Evolutionary conservation across 2,888 invertebrate genomes (phyloP).

Genomic region (Lymantria monacha): DNA sequence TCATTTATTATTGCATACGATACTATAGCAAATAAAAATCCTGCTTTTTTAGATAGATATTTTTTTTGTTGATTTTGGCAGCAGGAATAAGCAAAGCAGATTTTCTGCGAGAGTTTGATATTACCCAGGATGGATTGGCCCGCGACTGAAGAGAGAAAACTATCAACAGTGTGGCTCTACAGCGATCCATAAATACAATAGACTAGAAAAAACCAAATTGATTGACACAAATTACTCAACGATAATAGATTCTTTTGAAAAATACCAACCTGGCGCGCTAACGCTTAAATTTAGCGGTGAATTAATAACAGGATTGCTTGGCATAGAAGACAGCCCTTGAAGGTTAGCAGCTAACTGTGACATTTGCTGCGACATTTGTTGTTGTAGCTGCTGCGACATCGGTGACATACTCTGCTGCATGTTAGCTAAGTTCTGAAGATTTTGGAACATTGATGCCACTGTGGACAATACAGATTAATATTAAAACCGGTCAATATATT

Average conservation of each 20-base stretch:
- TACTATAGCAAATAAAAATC: too few species aligned
- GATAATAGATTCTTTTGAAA: neutral
- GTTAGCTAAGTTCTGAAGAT: slow-evolving; percentile 77
- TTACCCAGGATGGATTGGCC: too few species aligned
- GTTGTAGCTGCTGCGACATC: slow-evolving; percentile 81
- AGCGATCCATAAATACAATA: too few species aligned
- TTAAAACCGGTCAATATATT: neutral
- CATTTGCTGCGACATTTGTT: slow-evolving; percentile 81
- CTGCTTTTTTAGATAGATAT: too few species aligned
- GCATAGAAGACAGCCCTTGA: slow-evolving; percentile 90
- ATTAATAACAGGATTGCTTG: slow-evolving; percentile 87
- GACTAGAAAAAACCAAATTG: too few species aligned
- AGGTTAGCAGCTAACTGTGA: slow-evolving; percentile 84
- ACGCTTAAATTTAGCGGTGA: slow-evolving; percentile 93
- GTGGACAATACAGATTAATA: slow-evolving; percentile 39
- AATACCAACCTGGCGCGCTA: slow-evolving; percentile 77
- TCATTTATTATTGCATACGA: too few species aligned
- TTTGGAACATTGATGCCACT: slow-evolving; percentile 88
- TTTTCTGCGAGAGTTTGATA: too few species aligned
- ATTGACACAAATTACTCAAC: too few species aligned
- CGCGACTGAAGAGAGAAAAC: too few species aligned
- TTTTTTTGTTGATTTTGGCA: too few species aligned
- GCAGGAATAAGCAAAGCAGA: too few species aligned
- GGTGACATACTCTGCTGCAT: slow-evolving; percentile 78
- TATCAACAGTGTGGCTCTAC: too few species aligned